A percentile compares a stretch with the other conserved stretches of the same genome.
phyloP scores from a whole-genome alignment of 2,888 invertebrate genomes.

The Athalia rosae region DNA sequence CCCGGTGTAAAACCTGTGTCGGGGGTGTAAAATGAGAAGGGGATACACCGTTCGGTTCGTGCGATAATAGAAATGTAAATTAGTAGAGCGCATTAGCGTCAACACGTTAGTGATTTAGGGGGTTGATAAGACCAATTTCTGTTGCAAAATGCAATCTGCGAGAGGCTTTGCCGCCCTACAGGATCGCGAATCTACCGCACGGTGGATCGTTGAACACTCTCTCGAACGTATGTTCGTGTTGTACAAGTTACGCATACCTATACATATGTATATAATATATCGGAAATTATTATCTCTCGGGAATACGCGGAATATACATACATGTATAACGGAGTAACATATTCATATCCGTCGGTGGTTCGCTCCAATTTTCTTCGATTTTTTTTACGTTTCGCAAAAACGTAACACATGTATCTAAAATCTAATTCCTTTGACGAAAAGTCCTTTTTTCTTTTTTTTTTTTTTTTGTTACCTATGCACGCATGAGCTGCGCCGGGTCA shows the following conservation, averaged over 20 bases:
- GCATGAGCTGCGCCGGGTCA: too few relatives aligned
- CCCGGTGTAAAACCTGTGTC: neutral
- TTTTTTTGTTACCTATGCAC: too few relatives aligned
- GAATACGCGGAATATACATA: neutral
- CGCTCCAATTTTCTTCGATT: neutral
- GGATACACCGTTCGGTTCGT: conserved; percentile 4
- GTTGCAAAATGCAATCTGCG: neutral
- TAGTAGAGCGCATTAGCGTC: conserved; percentile 37
- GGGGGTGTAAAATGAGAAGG: neutral
- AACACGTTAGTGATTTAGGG: conserved; percentile 32
- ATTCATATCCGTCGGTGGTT: neutral
- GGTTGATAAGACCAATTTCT: conserved; percentile 38
- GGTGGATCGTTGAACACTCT: neutral
- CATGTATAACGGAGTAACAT: neutral
- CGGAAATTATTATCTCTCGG: conserved; percentile 27
- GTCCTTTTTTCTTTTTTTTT: too few relatives aligned
- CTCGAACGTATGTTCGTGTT: neutral
- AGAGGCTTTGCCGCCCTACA: neutral
- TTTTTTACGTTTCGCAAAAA: too few relatives aligned
- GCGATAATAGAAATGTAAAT: conserved; percentile 41
- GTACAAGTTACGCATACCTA: conserved; percentile 1
- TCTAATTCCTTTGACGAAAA: too few relatives aligned
- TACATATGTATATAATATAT: neutral
- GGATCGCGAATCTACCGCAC: neutral
- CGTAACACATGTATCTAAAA: too few relatives aligned